Percentiles rank a stretch among this genome's conserved stretches.
Conservation (phyloP, 2,113 vertebrate species). For the Dipodomys stephensi region DNA sequence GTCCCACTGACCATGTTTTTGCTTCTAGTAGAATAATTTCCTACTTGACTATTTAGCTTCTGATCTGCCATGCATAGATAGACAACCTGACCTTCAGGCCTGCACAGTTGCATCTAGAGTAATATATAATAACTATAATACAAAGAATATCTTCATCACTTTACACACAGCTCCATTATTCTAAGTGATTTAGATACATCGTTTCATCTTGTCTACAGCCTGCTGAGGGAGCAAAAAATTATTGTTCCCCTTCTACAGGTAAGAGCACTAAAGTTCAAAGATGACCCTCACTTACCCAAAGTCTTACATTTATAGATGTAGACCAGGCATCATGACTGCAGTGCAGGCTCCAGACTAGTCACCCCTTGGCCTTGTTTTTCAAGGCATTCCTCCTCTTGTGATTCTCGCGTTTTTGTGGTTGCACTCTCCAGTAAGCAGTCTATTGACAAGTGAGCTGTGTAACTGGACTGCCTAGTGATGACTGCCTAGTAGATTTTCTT, state of each 20-base stretch:
- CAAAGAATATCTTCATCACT: neutral
- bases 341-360: neutral
- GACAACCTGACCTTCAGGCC: neutral
- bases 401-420: neutral
- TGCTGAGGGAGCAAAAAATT: conserved; percentile 18
- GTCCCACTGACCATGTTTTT: neutral
- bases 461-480: neutral
- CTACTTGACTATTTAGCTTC: neutral
- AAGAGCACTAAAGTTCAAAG: neutral
- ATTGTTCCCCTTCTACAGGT: neutral
- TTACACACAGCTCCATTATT: neutral
- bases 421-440: neutral
- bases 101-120: neutral
- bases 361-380: neutral
- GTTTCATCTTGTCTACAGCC: neutral
- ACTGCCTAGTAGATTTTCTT: conserved; percentile 18
- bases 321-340: neutral
- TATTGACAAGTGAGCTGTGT: neutral
- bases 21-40: neutral
- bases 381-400: neutral
- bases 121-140: neutral
- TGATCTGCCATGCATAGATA: neutral
- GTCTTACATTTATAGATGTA: neutral
- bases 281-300: neutral
- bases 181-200: neutral